Percentiles rank a stretch among this genome's conserved stretches.
Evolutionary conservation across 2,888 invertebrate species (phyloP).

Genomic region (Actias luna): DNA sequence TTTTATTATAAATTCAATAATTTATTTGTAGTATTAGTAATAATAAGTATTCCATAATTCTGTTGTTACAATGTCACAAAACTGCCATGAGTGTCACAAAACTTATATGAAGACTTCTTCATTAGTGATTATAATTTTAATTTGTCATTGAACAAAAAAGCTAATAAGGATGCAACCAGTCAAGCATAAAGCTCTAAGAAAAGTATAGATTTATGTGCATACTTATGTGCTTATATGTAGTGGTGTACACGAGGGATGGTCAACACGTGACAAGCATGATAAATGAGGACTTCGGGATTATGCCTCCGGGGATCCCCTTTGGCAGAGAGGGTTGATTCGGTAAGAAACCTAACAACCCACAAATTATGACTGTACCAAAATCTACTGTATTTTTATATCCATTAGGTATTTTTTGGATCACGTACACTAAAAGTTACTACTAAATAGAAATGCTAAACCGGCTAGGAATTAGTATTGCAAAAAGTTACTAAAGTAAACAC

Average conservation of each 20-base stretch:
- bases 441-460: slow-evolving; percentile 62
- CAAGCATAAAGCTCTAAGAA: slow-evolving; percentile 32
- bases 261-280: slow-evolving; percentile 80
- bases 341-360: slow-evolving; percentile 56
- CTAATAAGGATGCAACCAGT: slow-evolving; percentile 25
- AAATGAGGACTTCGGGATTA: slow-evolving; percentile 77
- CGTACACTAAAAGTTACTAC: slow-evolving; percentile 38
- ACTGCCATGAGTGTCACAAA: neutral
- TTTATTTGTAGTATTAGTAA: neutral
- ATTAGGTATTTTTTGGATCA: slow-evolving; percentile 37
- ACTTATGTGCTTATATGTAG: slow-evolving; percentile 56
- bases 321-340: slow-evolving; percentile 52
- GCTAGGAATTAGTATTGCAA: slow-evolving; percentile 70
- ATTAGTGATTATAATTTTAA: neutral
- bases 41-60: neutral
- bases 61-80: neutral
- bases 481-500: slow-evolving; percentile 57
- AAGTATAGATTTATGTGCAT: slow-evolving; percentile 44
- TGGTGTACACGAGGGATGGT: slow-evolving; percentile 76
- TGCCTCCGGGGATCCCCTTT: slow-evolving; percentile 73
- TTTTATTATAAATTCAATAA: neutral
- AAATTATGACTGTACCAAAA: slow-evolving; percentile 32
- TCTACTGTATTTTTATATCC: slow-evolving; percentile 33
- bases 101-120: neutral
- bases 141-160: neutral